Evolutionary conservation across 2,888 invertebrate species (phyloP), one percentile per base, ranked within the genome.

Genomic region (Phasia obesa): DNA sequence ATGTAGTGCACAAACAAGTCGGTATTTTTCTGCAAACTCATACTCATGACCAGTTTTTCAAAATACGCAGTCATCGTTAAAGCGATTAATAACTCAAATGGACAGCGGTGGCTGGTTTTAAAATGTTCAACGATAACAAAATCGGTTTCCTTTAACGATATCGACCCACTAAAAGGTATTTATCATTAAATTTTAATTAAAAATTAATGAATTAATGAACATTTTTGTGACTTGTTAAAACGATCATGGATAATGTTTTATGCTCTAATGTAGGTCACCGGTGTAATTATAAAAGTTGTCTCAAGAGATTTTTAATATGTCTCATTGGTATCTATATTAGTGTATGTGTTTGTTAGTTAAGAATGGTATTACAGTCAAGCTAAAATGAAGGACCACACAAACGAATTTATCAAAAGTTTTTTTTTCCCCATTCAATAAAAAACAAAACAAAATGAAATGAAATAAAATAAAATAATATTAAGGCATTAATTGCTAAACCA

Each of bases 131-230:
- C 60, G 35, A 60, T 49, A 67, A 53, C 49, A 23, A 49, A 73
- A 59, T 67, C 1, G 23, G 53, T 60, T 74, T 74, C 73, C 60
- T 80, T 74, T 53, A 51, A 35, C 44, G 38, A 35, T 38, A 55
- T 31, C 60, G 67, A 55, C 25, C 60, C 38, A 73, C 47, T 73
- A 47, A 69, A 80, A 74, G 79, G 73, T 60, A 80, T 80, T 80
- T 69, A 80, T 67, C 67, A 60, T 74, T 67, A 60, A 78, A 62
- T 69, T 80, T 74, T 67, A 67, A 74, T 74, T 74, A 79, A 79
- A 51, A 71, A 53, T 73, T 73, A 67, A 79, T 79, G 71, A 59
- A 65, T 78, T 65, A 62, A 47, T 70, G 49, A 76, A 53, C 49
- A 76, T 70, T 62, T 53, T 65, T 73, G 44, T 67, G 44, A 27